These are phyloP conservation scores for Eulemur mongoz DNA, from an alignment of 2,797 vertebrate genomes.

Conservation along the genomic window DNA sequence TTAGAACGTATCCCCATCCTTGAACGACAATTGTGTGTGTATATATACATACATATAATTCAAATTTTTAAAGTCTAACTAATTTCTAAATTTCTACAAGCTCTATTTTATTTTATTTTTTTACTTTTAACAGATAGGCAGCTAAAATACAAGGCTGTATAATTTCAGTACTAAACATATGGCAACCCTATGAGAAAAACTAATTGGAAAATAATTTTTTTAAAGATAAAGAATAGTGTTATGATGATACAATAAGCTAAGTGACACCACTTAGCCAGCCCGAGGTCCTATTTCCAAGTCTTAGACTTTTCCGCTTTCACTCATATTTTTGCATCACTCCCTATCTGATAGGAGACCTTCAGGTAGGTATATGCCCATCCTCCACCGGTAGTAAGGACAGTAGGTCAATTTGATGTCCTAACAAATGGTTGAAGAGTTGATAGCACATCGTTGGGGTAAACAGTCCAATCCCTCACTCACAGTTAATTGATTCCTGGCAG, in stretches of 20 bases:
- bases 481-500: not conserved
- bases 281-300: not conserved
- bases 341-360: not conserved
- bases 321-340: not conserved
- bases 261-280: not conserved
- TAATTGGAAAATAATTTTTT: slow-evolving; percentile 37
- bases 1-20: not conserved
- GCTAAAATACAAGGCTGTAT: not conserved
- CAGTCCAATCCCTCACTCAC: not conserved
- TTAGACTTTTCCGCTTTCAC: not conserved
- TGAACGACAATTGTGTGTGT: not conserved
- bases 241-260: not conserved
- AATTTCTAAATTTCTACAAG: not conserved
- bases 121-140: slow-evolving; percentile 9
- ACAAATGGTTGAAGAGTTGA: not conserved
- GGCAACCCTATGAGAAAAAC: slow-evolving; percentile 20
- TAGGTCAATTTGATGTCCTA: not conserved
- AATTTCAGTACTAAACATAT: slow-evolving; percentile 24
- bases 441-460: not conserved
- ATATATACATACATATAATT: not conserved
- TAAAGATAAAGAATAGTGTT: not conserved
- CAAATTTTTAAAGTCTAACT: not conserved
- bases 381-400: not conserved
- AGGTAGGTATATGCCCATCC: not conserved
- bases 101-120: not conserved